These are phyloP conservation scores for Alexandromys oeconomus DNA, from an alignment of 2,797 vertebrate genomes.

Conservation along the genomic window DNA sequence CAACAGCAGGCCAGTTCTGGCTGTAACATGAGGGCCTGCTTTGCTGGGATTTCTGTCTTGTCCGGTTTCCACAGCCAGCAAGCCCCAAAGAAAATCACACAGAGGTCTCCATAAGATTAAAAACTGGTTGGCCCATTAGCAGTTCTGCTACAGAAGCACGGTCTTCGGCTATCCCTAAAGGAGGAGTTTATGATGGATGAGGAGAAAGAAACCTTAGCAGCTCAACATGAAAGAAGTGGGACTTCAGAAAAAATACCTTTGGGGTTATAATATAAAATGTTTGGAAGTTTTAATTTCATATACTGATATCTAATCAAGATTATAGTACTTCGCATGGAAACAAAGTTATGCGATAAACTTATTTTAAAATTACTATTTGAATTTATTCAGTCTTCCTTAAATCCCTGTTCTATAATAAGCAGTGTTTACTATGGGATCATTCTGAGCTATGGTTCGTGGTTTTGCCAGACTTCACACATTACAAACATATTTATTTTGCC, in stretches of 20 bases:
- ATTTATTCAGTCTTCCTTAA: constrained; percentile 22
- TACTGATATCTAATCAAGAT: constrained; percentile 28
- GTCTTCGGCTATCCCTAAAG: constrained; percentile 66
- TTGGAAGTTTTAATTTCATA: constrained; percentile 32
- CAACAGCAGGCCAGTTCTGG: constrained; percentile 68
- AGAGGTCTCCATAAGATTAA: too few species aligned
- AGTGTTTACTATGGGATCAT: not conserved
- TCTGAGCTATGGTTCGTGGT: not conserved
- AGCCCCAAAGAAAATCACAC: too few species aligned
- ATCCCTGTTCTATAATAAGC: not conserved
- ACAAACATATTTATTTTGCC: constrained; percentile 1
- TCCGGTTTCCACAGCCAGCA: too few species aligned
- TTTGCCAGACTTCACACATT: not conserved
- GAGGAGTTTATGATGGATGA: not conserved
- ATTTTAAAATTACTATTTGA: constrained; percentile 43
- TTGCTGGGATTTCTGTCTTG: too few species aligned
- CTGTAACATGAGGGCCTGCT: not conserved
- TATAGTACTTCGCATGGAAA: not conserved
- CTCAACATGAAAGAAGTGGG: constrained; percentile 10
- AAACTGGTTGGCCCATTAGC: not conserved
- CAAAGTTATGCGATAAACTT: not conserved
- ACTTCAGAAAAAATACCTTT: constrained; percentile 6
- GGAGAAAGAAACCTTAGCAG: not conserved
- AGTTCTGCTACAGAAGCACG: constrained; percentile 73
- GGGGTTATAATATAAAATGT: not conserved